phyloP scores from a whole-genome alignment of 2,888 invertebrate species.

The Megaustenia siamemsis region DNA sequence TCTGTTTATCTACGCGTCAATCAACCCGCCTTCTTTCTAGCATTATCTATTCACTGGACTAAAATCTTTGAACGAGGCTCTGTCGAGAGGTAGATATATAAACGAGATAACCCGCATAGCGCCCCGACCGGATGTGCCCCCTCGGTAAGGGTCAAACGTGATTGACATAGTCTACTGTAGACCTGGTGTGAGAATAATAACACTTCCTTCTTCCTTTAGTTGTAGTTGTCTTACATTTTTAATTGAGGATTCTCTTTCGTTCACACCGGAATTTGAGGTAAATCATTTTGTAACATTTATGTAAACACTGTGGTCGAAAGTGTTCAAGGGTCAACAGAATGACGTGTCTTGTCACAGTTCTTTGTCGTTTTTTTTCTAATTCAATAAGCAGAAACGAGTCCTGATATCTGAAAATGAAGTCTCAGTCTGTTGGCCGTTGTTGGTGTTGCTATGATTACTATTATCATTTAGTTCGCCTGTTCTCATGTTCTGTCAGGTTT shows the following conservation, averaged over 20 bases:
- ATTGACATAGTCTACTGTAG: background rate
- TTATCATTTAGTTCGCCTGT: no score
- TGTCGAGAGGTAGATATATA: background rate
- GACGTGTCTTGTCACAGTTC: background rate
- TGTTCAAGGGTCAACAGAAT: background rate
- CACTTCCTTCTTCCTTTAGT: background rate
- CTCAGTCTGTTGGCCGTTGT: no score
- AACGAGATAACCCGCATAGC: background rate
- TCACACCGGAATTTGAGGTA: slow-evolving; percentile 21
- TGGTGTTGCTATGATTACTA: no score
- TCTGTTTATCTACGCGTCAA: background rate
- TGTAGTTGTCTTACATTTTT: no score
- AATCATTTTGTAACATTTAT: background rate
- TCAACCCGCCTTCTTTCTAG: background rate
- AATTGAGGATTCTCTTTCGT: background rate
- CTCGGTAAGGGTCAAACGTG: slow-evolving; percentile 5
- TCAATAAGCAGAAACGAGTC: no score
- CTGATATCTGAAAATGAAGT: no score
- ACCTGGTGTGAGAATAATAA: background rate
- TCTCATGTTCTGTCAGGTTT: no score
- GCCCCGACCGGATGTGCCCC: background rate
- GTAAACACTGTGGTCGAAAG: background rate
- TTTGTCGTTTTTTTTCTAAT: no score
- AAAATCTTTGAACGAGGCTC: background rate
- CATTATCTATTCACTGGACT: background rate